Evolutionary conservation across 2,797 vertebrate species (phyloP).

Genomic region (Petrocephalus schoutedeni): DNA sequence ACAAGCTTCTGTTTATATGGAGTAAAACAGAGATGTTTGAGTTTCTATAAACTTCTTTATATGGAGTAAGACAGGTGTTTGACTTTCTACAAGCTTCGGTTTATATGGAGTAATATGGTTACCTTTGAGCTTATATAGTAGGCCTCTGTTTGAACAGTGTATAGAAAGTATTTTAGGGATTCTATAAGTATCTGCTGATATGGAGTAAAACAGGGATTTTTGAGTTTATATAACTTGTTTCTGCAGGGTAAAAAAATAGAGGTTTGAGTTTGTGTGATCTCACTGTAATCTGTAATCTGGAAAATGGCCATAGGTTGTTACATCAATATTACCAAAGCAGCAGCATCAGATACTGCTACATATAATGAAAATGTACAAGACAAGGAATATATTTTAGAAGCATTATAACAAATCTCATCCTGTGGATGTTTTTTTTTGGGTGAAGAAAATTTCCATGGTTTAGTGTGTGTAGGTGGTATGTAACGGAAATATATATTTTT

Average conservation of each 20-base stretch:
- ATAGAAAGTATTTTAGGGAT: background rate
- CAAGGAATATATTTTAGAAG: background rate
- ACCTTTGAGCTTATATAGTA: background rate
- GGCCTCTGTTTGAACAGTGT: background rate
- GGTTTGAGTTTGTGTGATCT: background rate
- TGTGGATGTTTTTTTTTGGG: background rate
- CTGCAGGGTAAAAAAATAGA: background rate
- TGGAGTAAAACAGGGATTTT: background rate
- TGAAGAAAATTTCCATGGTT: background rate
- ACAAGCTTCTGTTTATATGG: background rate
- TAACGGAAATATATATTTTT: background rate
- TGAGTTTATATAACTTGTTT: background rate
- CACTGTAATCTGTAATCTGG: background rate
- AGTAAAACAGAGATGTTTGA: background rate
- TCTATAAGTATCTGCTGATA: background rate
- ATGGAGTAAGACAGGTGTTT: background rate
- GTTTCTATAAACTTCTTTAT: background rate
- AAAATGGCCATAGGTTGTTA: background rate
- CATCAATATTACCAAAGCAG: background rate
- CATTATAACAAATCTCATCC: background rate
- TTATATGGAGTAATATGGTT: background rate
- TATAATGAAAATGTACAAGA: background rate
- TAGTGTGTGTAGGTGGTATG: background rate
- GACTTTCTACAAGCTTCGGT: background rate
- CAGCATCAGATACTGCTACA: background rate